Base-by-base conservation (phyloP, 2,113 vertebrate genomes). In the Bothrops jararaca region DNA sequence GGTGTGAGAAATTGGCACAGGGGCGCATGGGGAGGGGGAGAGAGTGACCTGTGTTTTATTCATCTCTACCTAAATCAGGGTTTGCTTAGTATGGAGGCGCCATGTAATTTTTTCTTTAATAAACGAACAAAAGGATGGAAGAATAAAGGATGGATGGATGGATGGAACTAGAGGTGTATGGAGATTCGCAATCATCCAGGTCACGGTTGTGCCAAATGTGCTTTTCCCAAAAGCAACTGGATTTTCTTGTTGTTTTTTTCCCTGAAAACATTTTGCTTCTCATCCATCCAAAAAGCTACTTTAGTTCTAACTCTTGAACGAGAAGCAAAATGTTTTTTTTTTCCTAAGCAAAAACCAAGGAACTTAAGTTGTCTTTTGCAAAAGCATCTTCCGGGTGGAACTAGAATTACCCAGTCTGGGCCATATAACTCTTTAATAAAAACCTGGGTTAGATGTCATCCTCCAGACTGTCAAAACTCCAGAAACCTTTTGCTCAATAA, bases 21-120 rank as follows among this genome's bases (percentile, higher is more conserved):
- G 11, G 74, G 2, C 0, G 2, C 22, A 0, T 23, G 10, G 0
- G 20, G 0, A 45, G 1, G 7, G 56, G 42, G 45, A 7, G 45
- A 56, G 12, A 39, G 6, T 2, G 1, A 4, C 20, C 13, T 53
- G 10, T 12, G 54, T 29, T 89, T 89, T 74, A 56, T 74, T 22
- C 5, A 7, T 22, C 26, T 3, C 13, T n/a, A 50, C 18, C 42
- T 57, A 85, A 74, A 80, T 18, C 6, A 2, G 23, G 8, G 10
- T 3, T 4, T 15, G 8, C 24, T 54, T 69, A 69, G n/a, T n/a
- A n/a, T 5, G 26, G 11, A 10, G 29, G 4, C 1, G 0, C 29
- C 4, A n/a, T 69, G 29, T 29, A 29, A 64, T 29, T 29, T 50
- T 11, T 64, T 69, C 45, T 69, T 69, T 13, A 69, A n/a, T n/a